A percentile compares a stretch with the other conserved stretches of the same genome.
phyloP scores from a whole-genome alignment of 2,888 invertebrate genomes.

The Epiblema foenella region DNA sequence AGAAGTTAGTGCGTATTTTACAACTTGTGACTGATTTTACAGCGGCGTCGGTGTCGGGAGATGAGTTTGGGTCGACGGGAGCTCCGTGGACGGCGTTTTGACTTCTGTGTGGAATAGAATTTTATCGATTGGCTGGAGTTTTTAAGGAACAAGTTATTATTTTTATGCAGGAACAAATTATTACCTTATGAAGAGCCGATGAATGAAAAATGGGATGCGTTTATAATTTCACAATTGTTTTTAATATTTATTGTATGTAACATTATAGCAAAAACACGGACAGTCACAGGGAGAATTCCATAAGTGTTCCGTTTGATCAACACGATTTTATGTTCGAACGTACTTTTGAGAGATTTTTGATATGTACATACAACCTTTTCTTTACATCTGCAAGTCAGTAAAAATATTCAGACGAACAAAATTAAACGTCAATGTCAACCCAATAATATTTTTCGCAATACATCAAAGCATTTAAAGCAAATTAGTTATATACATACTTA shows the following conservation, averaged over 20 bases:
- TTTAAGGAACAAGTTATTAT: neutral
- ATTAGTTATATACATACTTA: too few species aligned
- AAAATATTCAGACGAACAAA: neutral
- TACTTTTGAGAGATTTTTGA: too few species aligned
- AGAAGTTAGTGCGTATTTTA: constrained; percentile 75
- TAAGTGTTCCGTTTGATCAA: too few species aligned
- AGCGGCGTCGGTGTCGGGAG: constrained; percentile 59
- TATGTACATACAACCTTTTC: too few species aligned
- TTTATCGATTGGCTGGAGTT: neutral
- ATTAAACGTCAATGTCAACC: constrained; percentile 9
- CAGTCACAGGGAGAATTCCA: too few species aligned
- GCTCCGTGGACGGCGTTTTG: neutral
- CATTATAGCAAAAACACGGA: neutral
- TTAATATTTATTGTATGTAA: neutral
- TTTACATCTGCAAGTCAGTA: too few species aligned
- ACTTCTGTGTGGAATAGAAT: constrained; percentile 8
- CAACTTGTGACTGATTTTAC: constrained; percentile 82
- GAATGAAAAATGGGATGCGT: neutral
- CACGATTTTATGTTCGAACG: too few species aligned
- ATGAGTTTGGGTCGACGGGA: constrained; percentile 10
- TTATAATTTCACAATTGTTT: neutral
- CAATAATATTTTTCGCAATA: constrained; percentile 5
- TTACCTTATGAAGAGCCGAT: constrained; percentile 3
- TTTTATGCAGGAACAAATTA: neutral
- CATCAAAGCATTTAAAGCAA: neutral